A percentile compares a stretch with the other conserved stretches of the same genome.
These are phyloP conservation scores for Catotricha subobsoleta DNA, from an alignment of 2,888 invertebrate species.

Conservation along the genomic window DNA sequence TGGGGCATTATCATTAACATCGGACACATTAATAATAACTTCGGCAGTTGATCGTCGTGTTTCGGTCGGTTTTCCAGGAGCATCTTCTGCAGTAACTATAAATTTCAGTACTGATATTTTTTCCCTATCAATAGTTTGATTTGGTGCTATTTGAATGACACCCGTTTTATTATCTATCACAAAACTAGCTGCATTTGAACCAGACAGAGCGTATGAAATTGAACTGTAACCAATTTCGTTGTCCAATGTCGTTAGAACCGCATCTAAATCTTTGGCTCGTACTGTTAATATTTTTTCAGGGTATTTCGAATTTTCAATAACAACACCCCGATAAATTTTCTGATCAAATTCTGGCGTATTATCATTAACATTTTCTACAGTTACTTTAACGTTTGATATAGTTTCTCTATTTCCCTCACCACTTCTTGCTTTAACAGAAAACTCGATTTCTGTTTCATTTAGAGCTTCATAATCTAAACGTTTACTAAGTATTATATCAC, in stretches of 20 bases:
- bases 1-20: slow-evolving; percentile 61
- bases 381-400: slow-evolving; percentile 47
- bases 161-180: slow-evolving; percentile 51
- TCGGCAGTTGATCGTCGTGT: slow-evolving; percentile 44
- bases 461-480: slow-evolving; percentile 61
- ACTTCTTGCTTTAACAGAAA: slow-evolving; percentile 36
- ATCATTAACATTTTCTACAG: slow-evolving; percentile 59
- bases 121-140: slow-evolving; percentile 54
- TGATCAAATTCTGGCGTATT: slow-evolving; percentile 54
- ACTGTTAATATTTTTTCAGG: slow-evolving; percentile 49
- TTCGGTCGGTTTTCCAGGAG: slow-evolving; percentile 48
- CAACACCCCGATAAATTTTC: slow-evolving; percentile 46
- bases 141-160: slow-evolving; percentile 43
- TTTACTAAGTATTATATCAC: slow-evolving; percentile 53
- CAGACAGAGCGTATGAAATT: slow-evolving; percentile 50
- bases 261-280: slow-evolving; percentile 52
- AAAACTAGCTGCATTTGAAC: slow-evolving; percentile 56
- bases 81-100: slow-evolving; percentile 56
- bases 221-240: slow-evolving; percentile 44
- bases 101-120: slow-evolving; percentile 47
- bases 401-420: slow-evolving; percentile 33
- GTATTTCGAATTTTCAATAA: slow-evolving; percentile 47
- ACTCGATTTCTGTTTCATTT: slow-evolving; percentile 36
- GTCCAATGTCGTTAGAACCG: slow-evolving; percentile 37
- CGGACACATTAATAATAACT: slow-evolving; percentile 48